Evolutionary conservation across 2,888 invertebrate species (phyloP).

Genomic region (Pristionchus japonicus): DNA sequence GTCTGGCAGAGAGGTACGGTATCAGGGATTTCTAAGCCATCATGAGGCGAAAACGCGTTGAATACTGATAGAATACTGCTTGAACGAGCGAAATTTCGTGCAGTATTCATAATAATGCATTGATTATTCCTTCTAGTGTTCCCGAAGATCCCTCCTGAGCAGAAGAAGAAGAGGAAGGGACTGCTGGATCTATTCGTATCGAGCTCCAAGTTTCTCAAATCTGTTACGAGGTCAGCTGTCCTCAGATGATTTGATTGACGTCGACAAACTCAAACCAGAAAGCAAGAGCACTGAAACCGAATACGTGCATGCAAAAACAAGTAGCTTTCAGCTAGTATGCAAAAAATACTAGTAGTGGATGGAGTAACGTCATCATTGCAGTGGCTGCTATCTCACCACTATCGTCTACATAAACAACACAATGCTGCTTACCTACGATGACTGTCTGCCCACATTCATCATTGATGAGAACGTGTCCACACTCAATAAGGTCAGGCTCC

Average conservation of each 20-base stretch:
- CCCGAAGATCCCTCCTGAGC: slow-evolving; percentile 55
- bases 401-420: slow-evolving; percentile 95
- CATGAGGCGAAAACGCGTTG: no score
- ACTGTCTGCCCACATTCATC: slow-evolving; percentile 84
- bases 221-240: slow-evolving; percentile 73
- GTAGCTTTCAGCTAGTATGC: no score
- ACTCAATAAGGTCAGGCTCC: slow-evolving; percentile 52
- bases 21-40: no score
- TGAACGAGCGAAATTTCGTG: background rate
- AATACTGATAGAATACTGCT: no score
- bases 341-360: background rate
- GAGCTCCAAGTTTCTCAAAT: slow-evolving; percentile 96
- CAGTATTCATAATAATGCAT: background rate
- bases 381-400: slow-evolving; percentile 93
- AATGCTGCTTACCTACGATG: slow-evolving; percentile 95
- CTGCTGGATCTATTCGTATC: slow-evolving; percentile 95
- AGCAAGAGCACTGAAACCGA: no score
- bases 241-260: background rate
- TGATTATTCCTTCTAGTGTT: slow-evolving; percentile 64
- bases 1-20: slow-evolving; percentile 67
- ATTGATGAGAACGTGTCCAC: slow-evolving; percentile 61
- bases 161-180: slow-evolving; percentile 73
- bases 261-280: no score
- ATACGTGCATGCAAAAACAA: no score
- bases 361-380: slow-evolving; percentile 77